Base-by-base conservation (phyloP, 2,888 invertebrate genomes). In the Ophion slaviceki region DNA sequence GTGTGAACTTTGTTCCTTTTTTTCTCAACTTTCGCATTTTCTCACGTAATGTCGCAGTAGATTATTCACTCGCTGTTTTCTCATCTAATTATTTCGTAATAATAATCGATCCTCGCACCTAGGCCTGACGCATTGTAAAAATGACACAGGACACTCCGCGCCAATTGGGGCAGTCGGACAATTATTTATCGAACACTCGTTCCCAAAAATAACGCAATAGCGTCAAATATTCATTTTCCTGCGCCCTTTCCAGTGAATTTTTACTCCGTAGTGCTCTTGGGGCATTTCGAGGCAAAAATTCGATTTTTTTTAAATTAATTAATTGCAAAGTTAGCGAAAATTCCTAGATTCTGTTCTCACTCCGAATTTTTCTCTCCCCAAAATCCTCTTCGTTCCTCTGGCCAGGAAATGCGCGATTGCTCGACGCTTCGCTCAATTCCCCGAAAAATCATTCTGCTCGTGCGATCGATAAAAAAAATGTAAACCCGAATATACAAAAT, bases 21-120 rank as follows among this genome's bases (percentile, higher is more conserved):
- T 20, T 17, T 6, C 1, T 70, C 3, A 53, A 53, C n/a, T 36
- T 68, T 68, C 40, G 20, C 32, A 6, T 66, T 47, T 61, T 74
- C 36, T 72, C 20, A 76, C 84, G 82, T 47, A 80, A 84, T 85
- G 85, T 84, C 84, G 85, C 77, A 86, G 86, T 75, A 80, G 64
- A 75, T 82, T 61, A 61, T 61, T 61, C 5, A n/a, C 20, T 61
- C 7, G 2, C 53, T 17, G 81, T 64, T 80, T 80, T 72, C 45
- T 57, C 28, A 57, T 64, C 10, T 7, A 28, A 53, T 47, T 14
- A 53, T 17, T 53, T 17, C 17, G 5, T 53, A 17, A 53, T 17
- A 53, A 14, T 53, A 53, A 53, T 14, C 53, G 53, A 17, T 5
- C 53, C 2, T 53, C 11, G 53, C 17, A 17, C 17, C 14, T 53